Percentiles rank a stretch among this genome's conserved stretches.
Evolutionary conservation across 2,888 invertebrate species (phyloP).

Genomic region (Notocelia uddmanniana): DNA sequence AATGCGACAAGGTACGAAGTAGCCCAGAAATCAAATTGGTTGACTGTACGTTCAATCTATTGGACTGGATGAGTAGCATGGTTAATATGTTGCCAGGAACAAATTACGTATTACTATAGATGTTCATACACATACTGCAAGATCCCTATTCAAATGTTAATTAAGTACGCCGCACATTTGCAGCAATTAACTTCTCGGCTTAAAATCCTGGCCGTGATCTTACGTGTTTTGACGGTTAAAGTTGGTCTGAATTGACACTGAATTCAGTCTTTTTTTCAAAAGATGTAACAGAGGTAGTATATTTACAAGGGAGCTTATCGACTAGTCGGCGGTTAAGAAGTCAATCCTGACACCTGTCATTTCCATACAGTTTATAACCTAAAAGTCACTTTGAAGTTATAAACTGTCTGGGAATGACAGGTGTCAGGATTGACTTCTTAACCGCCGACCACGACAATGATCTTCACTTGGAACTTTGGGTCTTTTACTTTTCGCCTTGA

Average conservation of each 20-base stretch:
- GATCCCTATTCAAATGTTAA: conserved; percentile 12
- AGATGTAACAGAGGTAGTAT: conserved; percentile 74
- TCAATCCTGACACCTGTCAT: too few species aligned
- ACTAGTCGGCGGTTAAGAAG: too few species aligned
- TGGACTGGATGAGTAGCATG: conserved; percentile 12
- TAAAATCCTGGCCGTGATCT: conserved; percentile 18
- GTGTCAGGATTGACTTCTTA: too few species aligned
- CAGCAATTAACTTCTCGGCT: conserved; percentile 13
- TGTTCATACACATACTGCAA: conserved; percentile 23
- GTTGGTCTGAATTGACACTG: conserved; percentile 78
- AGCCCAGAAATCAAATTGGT: too few species aligned
- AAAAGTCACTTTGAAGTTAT: too few species aligned
- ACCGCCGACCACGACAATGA: too few species aligned
- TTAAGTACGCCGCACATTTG: conserved; percentile 23
- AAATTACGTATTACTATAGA: conserved; percentile 11
- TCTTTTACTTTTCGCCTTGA: not conserved
- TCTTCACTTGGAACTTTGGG: conserved; percentile 33
- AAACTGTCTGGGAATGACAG: too few species aligned
- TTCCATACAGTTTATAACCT: too few species aligned
- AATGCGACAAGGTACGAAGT: too few species aligned
- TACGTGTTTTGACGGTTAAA: conserved; percentile 30
- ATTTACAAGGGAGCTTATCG: conserved; percentile 69
- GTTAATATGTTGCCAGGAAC: conserved; percentile 11
- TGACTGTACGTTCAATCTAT: conserved; percentile 8
- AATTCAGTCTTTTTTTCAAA: conserved; percentile 84